Conservation (phyloP, 1,140 invertebrate species). For the Hermetia illucens region DNA sequence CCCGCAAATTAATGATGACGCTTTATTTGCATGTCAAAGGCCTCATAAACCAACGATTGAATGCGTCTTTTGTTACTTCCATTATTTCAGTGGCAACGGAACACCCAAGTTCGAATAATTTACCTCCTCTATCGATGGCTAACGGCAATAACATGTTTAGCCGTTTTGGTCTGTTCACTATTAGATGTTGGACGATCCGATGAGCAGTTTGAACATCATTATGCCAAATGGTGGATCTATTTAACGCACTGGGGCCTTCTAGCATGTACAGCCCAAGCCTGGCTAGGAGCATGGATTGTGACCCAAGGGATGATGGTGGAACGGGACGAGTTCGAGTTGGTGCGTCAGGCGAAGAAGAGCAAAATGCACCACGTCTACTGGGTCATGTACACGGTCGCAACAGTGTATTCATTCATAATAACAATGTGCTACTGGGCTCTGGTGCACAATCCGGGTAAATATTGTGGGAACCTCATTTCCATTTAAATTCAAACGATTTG, state of each 20-base stretch:
- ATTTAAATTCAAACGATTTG: background rate
- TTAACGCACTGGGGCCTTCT: conserved; percentile 51
- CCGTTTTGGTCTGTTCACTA: conserved; percentile 36
- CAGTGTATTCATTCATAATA: conserved; percentile 44
- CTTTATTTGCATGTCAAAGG: background rate
- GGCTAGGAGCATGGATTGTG: conserved; percentile 27
- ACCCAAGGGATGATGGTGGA: conserved; percentile 32
- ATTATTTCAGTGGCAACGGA: conserved; percentile 32
- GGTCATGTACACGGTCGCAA: conserved; percentile 41
- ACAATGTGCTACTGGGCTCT: conserved; percentile 30
- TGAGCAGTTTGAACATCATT: conserved; percentile 27
- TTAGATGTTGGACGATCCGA: conserved; percentile 33
- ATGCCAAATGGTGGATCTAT: conserved; percentile 46
- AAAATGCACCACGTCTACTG: conserved; percentile 41
- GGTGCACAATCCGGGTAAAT: conserved; percentile 26
- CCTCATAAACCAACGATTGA: background rate
- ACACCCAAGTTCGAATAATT: conserved; percentile 28
- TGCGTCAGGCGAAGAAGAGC: conserved; percentile 25
- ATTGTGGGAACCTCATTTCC: background rate
- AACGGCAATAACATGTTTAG: conserved; percentile 35
- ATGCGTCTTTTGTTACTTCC: background rate
- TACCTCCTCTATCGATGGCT: conserved; percentile 43
- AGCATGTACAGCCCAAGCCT: conserved; percentile 33
- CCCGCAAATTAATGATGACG: background rate
- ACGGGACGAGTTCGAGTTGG: conserved; percentile 26